phyloP scores from a whole-genome alignment of 2,888 invertebrate species.

The Orthosia incerta region DNA sequence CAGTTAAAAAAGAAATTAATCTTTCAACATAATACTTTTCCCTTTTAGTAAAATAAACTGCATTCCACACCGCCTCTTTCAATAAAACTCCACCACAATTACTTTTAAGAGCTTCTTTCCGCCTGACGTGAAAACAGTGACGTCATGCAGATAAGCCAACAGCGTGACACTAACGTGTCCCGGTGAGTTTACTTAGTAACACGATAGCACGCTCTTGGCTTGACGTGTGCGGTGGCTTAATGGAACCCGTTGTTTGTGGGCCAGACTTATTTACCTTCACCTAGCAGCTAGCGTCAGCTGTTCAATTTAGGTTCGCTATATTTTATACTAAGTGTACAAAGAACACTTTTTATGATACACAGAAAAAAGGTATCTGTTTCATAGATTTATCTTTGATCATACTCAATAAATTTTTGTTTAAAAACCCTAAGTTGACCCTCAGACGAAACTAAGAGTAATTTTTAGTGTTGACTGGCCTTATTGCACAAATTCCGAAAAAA shows the following conservation, averaged over 20 bases:
- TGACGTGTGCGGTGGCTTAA: conserved; percentile 54
- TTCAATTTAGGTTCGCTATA: conserved; percentile 18
- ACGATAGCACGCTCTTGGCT: conserved; percentile 40
- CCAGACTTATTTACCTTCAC: conserved; percentile 43
- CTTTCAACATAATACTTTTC: not conserved
- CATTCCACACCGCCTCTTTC: not conserved
- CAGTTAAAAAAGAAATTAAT: not conserved
- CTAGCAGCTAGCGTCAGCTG: conserved; percentile 13
- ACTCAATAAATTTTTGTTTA: not conserved
- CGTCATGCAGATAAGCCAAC: conserved; percentile 48
- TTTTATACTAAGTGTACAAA: not conserved
- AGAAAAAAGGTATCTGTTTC: not conserved
- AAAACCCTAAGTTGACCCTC: not conserved
- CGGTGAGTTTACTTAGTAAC: conserved; percentile 46
- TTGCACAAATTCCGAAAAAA: too few relatives aligned
- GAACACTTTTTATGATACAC: not conserved
- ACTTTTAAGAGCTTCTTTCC: conserved; percentile 24
- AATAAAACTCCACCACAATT: conserved; percentile 10
- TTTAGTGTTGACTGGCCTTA: too few relatives aligned
- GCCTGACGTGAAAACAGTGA: not conserved
- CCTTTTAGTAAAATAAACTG: not conserved
- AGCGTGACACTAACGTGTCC: conserved; percentile 38
- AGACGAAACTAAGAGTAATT: too few relatives aligned
- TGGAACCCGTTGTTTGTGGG: conserved; percentile 57
- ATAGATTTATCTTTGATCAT: not conserved